phyloP scores from a whole-genome alignment of 2,113 vertebrate species.

The Pachycephala philippinensis region DNA sequence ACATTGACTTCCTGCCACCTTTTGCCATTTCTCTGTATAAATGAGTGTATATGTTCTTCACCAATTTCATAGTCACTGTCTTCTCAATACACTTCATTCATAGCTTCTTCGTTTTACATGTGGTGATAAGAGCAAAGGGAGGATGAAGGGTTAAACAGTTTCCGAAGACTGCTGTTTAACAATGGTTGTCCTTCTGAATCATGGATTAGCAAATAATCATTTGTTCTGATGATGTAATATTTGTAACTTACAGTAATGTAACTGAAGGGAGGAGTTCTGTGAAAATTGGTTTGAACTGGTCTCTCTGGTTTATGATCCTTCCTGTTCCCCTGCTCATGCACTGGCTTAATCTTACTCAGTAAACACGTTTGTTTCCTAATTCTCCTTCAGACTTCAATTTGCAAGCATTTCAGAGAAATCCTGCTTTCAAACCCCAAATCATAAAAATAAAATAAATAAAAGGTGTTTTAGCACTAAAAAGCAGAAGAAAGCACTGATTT shows the following conservation, averaged over 20 bases:
- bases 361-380: not conserved
- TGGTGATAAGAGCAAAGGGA: not conserved
- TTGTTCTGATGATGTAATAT: conserved; percentile 54
- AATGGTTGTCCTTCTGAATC: conserved; percentile 37
- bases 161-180: not conserved
- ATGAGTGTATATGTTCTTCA: not conserved
- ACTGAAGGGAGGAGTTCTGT: conserved; percentile 30
- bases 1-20: not conserved
- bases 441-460: not conserved
- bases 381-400: not conserved
- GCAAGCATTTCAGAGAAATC: not conserved
- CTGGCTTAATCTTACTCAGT: conserved; percentile 31
- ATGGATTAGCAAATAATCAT: conserved; percentile 36
- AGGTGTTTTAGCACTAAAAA: not conserved
- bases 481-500: not conserved
- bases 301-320: conserved; percentile 55
- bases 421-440: not conserved
- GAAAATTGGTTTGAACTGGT: conserved; percentile 56
- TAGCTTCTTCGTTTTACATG: not conserved
- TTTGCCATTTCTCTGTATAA: not conserved
- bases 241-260: conserved; percentile 33
- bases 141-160: not conserved
- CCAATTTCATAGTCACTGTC: not conserved
- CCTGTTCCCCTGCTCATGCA: conserved; percentile 33
- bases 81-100: not conserved